Evolutionary conservation across 1,140 invertebrate genomes (phyloP).

Genomic region (Drosophila punjabiensis): DNA sequence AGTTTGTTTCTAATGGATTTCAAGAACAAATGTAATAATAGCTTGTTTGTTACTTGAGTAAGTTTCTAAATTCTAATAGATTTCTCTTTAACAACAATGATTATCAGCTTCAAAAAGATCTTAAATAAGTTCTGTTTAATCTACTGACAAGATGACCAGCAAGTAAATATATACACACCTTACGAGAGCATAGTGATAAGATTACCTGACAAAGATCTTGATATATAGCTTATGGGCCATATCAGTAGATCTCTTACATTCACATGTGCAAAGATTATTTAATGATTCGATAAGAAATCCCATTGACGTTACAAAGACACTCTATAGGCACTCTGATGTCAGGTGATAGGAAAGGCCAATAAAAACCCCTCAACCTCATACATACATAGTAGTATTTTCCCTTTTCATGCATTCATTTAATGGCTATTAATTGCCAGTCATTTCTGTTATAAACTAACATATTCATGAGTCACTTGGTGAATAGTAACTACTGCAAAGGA

Average conservation of each 20-base stretch:
- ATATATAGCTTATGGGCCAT: conserved; percentile 15
- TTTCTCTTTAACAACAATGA: no score
- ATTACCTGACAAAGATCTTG: conserved; percentile 22
- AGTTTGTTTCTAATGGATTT: background rate
- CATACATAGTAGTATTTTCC: background rate
- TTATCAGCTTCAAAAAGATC: background rate
- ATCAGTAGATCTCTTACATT: conserved; percentile 12
- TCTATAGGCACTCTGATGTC: background rate
- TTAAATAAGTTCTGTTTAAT: background rate
- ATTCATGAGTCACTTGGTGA: conserved; percentile 13
- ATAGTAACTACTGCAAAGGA: background rate
- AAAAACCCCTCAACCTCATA: background rate
- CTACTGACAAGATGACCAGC: background rate
- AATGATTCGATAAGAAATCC: conserved; percentile 19
- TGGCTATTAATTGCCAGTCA: background rate
- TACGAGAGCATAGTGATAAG: conserved; percentile 8
- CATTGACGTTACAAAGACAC: conserved; percentile 21
- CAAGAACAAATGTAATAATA: background rate
- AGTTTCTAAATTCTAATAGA: background rate
- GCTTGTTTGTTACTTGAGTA: background rate
- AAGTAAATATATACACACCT: background rate
- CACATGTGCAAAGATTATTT: conserved; percentile 13
- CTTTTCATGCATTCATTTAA: conserved; percentile 8
- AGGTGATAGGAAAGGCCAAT: conserved; percentile 7
- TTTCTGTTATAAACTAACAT: background rate